Evolutionary conservation across 2,113 vertebrate species (phyloP).

Genomic region (Podarcis raffonei): DNA sequence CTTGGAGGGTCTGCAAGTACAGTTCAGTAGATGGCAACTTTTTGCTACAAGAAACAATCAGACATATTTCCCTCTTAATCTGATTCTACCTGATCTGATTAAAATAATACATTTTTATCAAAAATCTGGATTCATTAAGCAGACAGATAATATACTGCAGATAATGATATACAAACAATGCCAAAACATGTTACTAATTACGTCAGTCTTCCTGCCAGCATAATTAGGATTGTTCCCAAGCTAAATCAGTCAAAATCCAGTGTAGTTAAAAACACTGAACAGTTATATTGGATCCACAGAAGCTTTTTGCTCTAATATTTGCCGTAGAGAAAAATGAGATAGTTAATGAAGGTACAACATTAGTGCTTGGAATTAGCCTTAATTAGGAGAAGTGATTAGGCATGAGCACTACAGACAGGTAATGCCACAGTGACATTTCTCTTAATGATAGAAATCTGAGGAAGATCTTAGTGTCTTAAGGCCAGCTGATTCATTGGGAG

Average conservation of each 20-base stretch:
- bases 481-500: neutral
- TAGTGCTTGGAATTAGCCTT: constrained; percentile 3
- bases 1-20: neutral
- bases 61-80: neutral
- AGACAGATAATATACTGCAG: constrained; percentile 1
- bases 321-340: neutral
- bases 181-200: constrained; percentile 24
- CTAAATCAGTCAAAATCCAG: constrained; percentile 1
- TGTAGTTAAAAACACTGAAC: neutral
- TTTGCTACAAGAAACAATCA: constrained; percentile 8
- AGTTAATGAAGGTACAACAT: constrained; percentile 16
- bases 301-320: constrained; percentile 13
- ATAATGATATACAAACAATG: constrained; percentile 23
- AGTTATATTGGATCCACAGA: neutral
- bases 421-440: constrained; percentile 22
- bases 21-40: neutral
- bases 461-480: neutral
- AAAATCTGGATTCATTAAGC: constrained; percentile 17
- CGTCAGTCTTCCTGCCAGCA: constrained; percentile 22
- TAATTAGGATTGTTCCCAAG: constrained; percentile 29
- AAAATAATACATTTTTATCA: constrained; percentile 28
- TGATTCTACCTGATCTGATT: neutral
- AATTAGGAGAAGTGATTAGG: neutral
- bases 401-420: neutral
- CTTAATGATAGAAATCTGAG: constrained; percentile 9